Percentiles rank a stretch among this genome's conserved stretches.
phyloP scores from a whole-genome alignment of 2,888 invertebrate species.

The Ditula angustiorana region DNA sequence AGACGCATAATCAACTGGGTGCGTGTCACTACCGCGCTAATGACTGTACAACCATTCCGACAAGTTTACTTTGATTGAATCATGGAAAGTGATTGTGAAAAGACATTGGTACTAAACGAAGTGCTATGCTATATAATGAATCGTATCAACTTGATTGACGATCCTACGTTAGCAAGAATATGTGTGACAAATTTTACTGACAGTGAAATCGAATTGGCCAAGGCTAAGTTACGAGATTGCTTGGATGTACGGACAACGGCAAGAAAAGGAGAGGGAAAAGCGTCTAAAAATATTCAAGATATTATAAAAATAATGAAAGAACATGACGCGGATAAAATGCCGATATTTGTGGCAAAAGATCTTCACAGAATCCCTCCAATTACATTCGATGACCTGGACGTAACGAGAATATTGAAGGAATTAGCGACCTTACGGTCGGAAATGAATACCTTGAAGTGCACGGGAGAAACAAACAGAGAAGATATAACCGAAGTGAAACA shows the following conservation, averaged over 20 bases:
- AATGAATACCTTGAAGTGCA: not conserved
- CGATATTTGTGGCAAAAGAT: not conserved
- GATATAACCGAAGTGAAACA: not conserved
- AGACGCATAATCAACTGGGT: too few relatives aligned
- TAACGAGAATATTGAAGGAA: not conserved
- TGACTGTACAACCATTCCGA: too few relatives aligned
- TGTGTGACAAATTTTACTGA: not conserved
- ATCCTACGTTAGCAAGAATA: not conserved
- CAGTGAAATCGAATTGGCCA: not conserved
- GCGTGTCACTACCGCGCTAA: too few relatives aligned
- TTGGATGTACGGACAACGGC: not conserved
- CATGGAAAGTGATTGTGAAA: too few relatives aligned
- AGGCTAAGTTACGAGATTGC: not conserved
- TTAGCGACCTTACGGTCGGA: not conserved
- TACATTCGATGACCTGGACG: not conserved
- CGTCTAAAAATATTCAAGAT: not conserved
- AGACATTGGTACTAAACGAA: too few relatives aligned
- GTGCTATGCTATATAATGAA: not conserved
- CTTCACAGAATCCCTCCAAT: not conserved
- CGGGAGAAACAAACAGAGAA: not conserved
- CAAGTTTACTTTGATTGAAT: too few relatives aligned
- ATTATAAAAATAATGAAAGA: not conserved
- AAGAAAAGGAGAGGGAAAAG: not conserved
- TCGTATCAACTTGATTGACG: not conserved
- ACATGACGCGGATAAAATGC: conserved; percentile 4